Base-by-base conservation (phyloP, 64 coral and sea anemone species). In the Cladopsammia gracilis region DNA sequence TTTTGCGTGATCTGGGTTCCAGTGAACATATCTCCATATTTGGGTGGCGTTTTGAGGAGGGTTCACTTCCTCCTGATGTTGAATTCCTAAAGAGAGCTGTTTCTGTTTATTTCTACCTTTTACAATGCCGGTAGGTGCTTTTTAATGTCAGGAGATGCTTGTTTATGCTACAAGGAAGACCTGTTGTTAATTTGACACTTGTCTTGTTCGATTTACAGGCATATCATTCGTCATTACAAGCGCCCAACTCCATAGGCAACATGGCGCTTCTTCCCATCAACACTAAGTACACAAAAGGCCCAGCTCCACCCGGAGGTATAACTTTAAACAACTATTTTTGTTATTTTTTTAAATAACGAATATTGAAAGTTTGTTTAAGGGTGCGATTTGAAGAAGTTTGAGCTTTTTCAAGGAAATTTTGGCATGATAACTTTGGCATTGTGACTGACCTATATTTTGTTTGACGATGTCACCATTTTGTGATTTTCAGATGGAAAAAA, bases 191-290 rank as follows among this genome's bases (percentile, higher is more conserved):
- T 78, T 73, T 14, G 53, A 65, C 77, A 49, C 47, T 65, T 15
- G 58, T 59, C 12, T 90, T 92, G 78, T 69, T 67, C 25, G 7
- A 20, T 88, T 89, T 85, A 13, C 47, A 99, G 98, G 98, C 98
- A n/a, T 99, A 99, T 84, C 98, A 99, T 87, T 99, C 98, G 48
- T 88, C 94, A 25, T 79, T 99, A n/a, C 64, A 61, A 83, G 98
- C 98, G 25, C 88, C 94, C 0, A 80, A 48, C 43, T 89, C 98
- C 23, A 58, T 99, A 23, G 92, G 98, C 91, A 99, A 99, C 75
- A 99, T 99, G 98, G 98, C 98, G 88, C 88, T 96, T 56, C 74
- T 99, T 64, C 98, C 98, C 69, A 54, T 99, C 51, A 99, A 99
- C 54, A 94, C 98, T 11, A 99, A 94, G 42, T 94, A 94, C 83